These are phyloP conservation scores for Spilarctia lutea DNA, from an alignment of 2,888 invertebrate genomes.

Conservation along the genomic window DNA sequence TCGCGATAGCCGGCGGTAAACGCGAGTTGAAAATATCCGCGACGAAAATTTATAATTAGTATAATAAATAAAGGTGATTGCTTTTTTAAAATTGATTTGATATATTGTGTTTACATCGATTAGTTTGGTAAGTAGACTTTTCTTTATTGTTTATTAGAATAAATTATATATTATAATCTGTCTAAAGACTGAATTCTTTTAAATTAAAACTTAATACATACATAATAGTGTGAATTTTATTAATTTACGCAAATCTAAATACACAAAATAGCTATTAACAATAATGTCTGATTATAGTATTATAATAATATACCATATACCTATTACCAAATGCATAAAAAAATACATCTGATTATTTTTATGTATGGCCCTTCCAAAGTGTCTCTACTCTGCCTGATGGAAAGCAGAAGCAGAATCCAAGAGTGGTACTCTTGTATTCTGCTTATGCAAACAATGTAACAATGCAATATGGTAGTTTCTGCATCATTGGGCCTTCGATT, in stretches of 20 bases:
- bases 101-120: background rate
- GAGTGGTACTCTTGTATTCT: no score
- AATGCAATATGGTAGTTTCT: no score
- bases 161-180: background rate
- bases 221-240: background rate
- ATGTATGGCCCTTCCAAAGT: no score
- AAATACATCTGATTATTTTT: no score
- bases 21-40: background rate
- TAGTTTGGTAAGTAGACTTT: background rate
- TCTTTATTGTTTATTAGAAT: background rate
- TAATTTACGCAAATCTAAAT: background rate
- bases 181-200: background rate
- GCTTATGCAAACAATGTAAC: no score
- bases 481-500: no score
- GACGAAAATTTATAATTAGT: background rate
- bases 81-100: background rate
- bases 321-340: background rate
- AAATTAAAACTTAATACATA: background rate
- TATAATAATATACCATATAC: background rate
- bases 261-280: no score
- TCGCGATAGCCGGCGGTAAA: background rate
- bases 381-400: no score
- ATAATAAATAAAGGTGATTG: background rate
- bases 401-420: no score
- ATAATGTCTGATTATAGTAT: background rate